A percentile compares a stretch with the other conserved stretches of the same genome.
phyloP scores from a whole-genome alignment of 2,888 invertebrate genomes.

The Iphiclides podalirius region DNA sequence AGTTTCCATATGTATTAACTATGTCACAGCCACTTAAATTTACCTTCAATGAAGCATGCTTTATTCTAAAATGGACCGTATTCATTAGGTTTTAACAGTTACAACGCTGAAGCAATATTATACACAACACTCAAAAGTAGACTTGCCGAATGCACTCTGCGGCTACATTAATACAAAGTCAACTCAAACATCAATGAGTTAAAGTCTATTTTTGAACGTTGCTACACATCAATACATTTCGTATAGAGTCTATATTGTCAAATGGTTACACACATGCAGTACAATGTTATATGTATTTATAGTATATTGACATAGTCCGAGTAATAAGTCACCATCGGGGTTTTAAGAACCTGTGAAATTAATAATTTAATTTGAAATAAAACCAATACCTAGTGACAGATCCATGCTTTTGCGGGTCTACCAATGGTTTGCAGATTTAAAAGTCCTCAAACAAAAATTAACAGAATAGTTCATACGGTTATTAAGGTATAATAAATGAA shows the following conservation, averaged over 20 bases:
- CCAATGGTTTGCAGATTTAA: too few species aligned
- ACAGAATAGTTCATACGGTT: too few species aligned
- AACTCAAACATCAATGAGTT: not conserved
- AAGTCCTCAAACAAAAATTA: too few species aligned
- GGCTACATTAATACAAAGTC: not conserved
- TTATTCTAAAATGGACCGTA: constrained; percentile 33
- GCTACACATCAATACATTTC: not conserved
- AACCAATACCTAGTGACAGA: too few species aligned
- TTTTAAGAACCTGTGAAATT: not conserved
- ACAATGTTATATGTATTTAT: not conserved
- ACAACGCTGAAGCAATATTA: constrained; percentile 8
- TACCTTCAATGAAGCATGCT: constrained; percentile 45
- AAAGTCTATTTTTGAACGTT: constrained; percentile 8
- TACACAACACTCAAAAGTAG: not conserved
- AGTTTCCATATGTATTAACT: constrained; percentile 50
- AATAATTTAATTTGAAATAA: too few species aligned
- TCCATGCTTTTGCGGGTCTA: too few species aligned
- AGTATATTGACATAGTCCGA: constrained; percentile 2
- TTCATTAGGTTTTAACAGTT: constrained; percentile 13
- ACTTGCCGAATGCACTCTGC: not conserved
- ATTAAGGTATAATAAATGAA: too few species aligned
- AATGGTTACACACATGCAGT: constrained; percentile 3
- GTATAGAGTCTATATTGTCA: constrained; percentile 7
- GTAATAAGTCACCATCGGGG: not conserved
- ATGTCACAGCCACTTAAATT: constrained; percentile 70